phyloP scores from a whole-genome alignment of 92 coral and sea anemone species.

The Siderastrea radians region DNA sequence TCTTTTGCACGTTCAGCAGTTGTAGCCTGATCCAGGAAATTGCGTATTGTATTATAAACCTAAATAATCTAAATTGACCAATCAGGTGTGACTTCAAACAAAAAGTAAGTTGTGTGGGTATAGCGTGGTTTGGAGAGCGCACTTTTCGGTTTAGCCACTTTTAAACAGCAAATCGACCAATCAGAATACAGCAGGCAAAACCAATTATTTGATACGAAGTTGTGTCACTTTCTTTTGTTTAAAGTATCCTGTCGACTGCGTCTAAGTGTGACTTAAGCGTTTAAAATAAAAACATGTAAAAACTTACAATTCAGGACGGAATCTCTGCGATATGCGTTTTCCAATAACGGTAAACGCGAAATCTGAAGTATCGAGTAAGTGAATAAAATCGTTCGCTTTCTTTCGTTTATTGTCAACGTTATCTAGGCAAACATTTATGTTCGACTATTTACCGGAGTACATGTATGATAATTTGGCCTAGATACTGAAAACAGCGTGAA shows the following conservation, averaged over 20 bases:
- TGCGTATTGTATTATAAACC: no score
- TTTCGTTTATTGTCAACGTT: background rate
- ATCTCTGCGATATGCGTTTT: conserved; percentile 44
- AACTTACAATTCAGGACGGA: conserved; percentile 64
- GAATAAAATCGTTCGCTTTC: background rate
- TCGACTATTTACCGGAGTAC: no score
- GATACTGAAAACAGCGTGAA: no score
- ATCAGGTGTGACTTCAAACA: no score
- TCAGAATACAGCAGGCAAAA: conserved; percentile 67
- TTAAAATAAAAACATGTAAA: conserved; percentile 74
- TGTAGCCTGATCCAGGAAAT: no score
- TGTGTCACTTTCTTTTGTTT: conserved; percentile 76
- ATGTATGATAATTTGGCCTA: no score
- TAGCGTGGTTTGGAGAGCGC: conserved; percentile 66
- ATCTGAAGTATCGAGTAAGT: background rate
- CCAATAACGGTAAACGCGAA: conserved; percentile 30
- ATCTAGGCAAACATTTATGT: no score
- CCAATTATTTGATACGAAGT: conserved; percentile 23
- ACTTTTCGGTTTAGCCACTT: conserved; percentile 94
- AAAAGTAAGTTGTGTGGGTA: no score
- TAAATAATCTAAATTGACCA: no score
- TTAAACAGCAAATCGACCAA: conserved; percentile 78
- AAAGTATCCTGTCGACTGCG: conserved; percentile 81
- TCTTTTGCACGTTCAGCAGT: no score
- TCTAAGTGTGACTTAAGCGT: conserved; percentile 72